A percentile compares a stretch with the other conserved stretches of the same genome.
Evolutionary conservation across 2,888 invertebrate species (phyloP).

Genomic region (Spilosoma lubricipeda): DNA sequence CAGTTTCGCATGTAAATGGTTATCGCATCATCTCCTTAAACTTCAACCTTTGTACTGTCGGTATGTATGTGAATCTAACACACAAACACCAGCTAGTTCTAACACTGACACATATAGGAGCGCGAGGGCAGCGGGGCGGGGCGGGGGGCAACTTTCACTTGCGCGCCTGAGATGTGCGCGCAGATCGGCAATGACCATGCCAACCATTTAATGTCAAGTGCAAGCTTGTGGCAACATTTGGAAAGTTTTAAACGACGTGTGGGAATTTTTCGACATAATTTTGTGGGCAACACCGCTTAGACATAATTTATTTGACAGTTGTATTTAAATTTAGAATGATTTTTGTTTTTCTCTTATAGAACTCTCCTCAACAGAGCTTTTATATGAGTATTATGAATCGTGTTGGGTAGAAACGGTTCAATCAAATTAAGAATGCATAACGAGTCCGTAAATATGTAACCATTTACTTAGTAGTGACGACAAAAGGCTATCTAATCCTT

Average conservation of each 20-base stretch:
- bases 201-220: constrained; percentile 72
- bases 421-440: no score
- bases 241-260: constrained; percentile 33
- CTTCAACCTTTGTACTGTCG: background rate
- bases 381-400: no score
- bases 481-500: no score
- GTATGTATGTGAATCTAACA: background rate
- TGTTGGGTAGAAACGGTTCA: no score
- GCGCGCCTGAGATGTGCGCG: constrained; percentile 63
- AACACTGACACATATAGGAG: constrained; percentile 57
- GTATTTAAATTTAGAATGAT: background rate
- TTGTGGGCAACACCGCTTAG: background rate
- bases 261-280: constrained; percentile 14
- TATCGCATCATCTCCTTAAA: background rate
- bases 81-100: constrained; percentile 35
- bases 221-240: constrained; percentile 46
- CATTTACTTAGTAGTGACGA: no score
- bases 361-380: no score
- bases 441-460: no score
- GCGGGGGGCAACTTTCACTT: constrained; percentile 73
- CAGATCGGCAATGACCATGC: constrained; percentile 74
- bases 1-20: background rate
- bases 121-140: constrained; percentile 34
- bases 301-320: background rate
- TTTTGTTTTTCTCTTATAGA: background rate